Percentiles rank a stretch among this genome's conserved stretches.
These are phyloP conservation scores for Bugulina stolonifera DNA, from an alignment of 2,888 invertebrate genomes.

Conservation along the genomic window DNA sequence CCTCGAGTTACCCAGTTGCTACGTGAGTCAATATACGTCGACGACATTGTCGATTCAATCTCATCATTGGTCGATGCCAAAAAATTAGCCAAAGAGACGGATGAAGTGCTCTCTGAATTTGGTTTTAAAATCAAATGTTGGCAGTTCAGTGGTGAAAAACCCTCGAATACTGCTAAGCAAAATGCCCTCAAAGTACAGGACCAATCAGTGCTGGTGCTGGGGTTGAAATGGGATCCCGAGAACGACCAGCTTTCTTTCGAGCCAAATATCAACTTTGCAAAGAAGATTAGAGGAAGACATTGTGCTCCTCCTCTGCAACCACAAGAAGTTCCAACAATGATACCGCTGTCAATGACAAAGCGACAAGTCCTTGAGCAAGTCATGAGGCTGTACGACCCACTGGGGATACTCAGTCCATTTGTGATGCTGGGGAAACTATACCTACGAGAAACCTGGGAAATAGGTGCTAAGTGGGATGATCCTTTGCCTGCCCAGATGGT, in stretches of 20 bases:
- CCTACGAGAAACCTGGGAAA: neutral
- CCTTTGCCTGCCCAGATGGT: too few relatives aligned
- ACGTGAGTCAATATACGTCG: neutral
- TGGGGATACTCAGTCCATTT: neutral
- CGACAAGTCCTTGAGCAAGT: neutral
- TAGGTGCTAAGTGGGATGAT: too few relatives aligned
- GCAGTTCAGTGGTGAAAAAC: conserved; percentile 1
- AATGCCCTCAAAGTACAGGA: neutral
- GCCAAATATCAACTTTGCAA: neutral
- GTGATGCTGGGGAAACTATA: neutral
- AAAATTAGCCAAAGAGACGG: neutral
- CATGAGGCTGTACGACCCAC: neutral
- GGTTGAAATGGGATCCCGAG: neutral
- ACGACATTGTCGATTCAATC: neutral
- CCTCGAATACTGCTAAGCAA: neutral
- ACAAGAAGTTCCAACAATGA: neutral
- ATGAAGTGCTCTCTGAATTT: neutral
- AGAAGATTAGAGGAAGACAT: neutral
- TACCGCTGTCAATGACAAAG: too few relatives aligned
- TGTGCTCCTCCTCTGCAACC: neutral
- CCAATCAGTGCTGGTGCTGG: neutral
- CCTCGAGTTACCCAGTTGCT: neutral
- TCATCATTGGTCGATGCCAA: neutral
- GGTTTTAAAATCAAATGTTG: conserved; percentile 6
- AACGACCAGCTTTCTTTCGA: neutral